Base-by-base conservation (phyloP, 2,888 invertebrate species). In the Chrysina gloriosa region DNA sequence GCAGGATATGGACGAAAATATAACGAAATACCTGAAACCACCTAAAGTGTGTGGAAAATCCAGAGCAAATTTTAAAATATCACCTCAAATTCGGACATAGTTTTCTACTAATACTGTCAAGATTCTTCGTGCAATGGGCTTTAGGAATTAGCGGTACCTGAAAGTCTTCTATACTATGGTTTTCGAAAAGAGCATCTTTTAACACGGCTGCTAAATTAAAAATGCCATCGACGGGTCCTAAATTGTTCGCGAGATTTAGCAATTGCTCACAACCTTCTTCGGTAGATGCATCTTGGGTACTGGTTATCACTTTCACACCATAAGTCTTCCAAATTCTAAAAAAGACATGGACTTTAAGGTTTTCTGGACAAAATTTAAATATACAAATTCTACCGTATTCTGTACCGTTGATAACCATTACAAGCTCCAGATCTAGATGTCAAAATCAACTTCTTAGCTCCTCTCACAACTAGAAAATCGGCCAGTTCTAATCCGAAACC, bases 1-100 rank as follows among this genome's bases (percentile, higher is more conserved):
- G 79, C 95, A 94, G 0, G 93, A 91, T 7, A 95, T 93, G 16
- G 95, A 95, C 0, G 96, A 96, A 84, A 96, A 96, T n/a, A 93
- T 89, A 0, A 96, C 94, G 81, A 96, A 96, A 84, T 92, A 87
- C 77, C 89, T 86, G 29, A 96, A 88, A 68, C 75, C 6, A 2
- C n/a, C 16, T 45, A 16, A 5, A 19, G 6, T 2, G 19, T 9
- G 5, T 5, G 16, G 5, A 5, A 39, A 16, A 21, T 16, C n/a
- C n/a, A n/a, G n/a, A n/a, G n/a, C n/a, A n/a, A 2, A 25, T 2
- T 19, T 19, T 1, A 45, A 16, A 3, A 16, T 16, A 5, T 45
- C 5, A 52, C 64, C 61, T 58, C 29, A 72, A 69, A 21, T 65
- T 23, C 7, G 69, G 69, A 52, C 71, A 72, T 2, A 70, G 14